These are phyloP conservation scores for Pampus argenteus DNA, from an alignment of 2,797 vertebrate species.

Conservation along the genomic window DNA sequence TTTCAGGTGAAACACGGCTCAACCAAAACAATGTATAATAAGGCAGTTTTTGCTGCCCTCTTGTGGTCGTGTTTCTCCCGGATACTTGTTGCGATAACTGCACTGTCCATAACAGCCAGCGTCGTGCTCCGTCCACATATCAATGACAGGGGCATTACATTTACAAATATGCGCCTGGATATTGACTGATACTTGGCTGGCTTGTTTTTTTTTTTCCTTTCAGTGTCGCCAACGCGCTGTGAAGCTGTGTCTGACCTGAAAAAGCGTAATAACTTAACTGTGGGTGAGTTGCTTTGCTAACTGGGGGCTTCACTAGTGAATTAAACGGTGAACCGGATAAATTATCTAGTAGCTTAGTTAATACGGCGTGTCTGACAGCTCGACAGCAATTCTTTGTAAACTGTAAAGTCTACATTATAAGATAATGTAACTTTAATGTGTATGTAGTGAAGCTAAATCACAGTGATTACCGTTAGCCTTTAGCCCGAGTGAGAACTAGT, in stretches of 20 bases:
- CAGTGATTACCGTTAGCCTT: conserved; percentile 58
- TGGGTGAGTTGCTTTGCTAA: conserved; percentile 70
- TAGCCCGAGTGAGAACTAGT: conserved; percentile 30
- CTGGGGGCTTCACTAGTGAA: conserved; percentile 1
- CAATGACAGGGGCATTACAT: conserved; percentile 61
- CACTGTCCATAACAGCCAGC: not conserved
- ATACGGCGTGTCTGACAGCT: not conserved
- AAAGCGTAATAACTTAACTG: conserved; percentile 54
- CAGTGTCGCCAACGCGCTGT: conserved; percentile 12
- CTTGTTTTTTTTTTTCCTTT: conserved; percentile 1
- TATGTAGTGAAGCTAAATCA: conserved; percentile 25
- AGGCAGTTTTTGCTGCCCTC: not conserved
- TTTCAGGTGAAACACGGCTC: too few relatives aligned
- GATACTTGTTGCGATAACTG: not conserved
- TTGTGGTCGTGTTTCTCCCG: not conserved
- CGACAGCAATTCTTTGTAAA: not conserved
- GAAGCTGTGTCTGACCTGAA: conserved; percentile 46
- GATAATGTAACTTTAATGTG: not conserved
- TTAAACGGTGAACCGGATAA: conserved; percentile 25
- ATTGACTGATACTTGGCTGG: conserved; percentile 51
- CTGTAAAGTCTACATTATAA: not conserved
- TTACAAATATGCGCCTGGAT: conserved; percentile 62
- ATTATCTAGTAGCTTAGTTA: conserved; percentile 4
- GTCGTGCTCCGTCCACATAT: conserved; percentile 67
- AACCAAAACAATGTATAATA: not conserved